These are phyloP conservation scores for Drosophila trapezifrons DNA, from an alignment of 1,140 invertebrate species.

Conservation along the genomic window DNA sequence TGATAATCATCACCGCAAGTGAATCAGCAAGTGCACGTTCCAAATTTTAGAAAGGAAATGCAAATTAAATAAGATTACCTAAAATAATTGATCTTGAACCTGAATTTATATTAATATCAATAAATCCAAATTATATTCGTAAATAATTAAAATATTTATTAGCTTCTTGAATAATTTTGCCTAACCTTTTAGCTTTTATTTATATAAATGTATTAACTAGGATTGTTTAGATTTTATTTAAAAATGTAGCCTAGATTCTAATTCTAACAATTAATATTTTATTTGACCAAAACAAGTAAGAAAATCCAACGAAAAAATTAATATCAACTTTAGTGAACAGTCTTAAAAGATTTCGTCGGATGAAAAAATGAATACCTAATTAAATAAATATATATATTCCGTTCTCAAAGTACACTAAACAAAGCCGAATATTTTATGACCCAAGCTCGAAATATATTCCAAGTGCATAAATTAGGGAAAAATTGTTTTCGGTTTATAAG, in stretches of 20 bases:
- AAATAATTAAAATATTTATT: neutral
- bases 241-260: too few species aligned
- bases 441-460: neutral
- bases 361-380: too few species aligned
- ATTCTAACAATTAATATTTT: too few species aligned
- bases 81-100: constrained; percentile 4
- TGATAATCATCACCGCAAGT: constrained; percentile 24
- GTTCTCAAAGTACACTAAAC: neutral
- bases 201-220: too few species aligned
- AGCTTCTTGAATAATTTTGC: too few species aligned
- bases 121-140: neutral
- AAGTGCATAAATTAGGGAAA: constrained; percentile 21
- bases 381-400: too few species aligned
- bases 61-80: constrained; percentile 9
- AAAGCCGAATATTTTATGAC: neutral
- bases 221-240: neutral
- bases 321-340: too few species aligned
- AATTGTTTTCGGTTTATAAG: neutral
- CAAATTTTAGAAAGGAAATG: constrained; percentile 25
- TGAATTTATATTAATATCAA: neutral
- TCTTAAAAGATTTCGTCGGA: too few species aligned
- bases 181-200: too few species aligned
- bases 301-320: too few species aligned
- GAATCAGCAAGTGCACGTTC: constrained; percentile 25
- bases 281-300: too few species aligned